Evolutionary conservation across 1,140 invertebrate species (phyloP), one percentile per base, ranked within the genome.

Genomic region (Rhagoletis pomonella): DNA sequence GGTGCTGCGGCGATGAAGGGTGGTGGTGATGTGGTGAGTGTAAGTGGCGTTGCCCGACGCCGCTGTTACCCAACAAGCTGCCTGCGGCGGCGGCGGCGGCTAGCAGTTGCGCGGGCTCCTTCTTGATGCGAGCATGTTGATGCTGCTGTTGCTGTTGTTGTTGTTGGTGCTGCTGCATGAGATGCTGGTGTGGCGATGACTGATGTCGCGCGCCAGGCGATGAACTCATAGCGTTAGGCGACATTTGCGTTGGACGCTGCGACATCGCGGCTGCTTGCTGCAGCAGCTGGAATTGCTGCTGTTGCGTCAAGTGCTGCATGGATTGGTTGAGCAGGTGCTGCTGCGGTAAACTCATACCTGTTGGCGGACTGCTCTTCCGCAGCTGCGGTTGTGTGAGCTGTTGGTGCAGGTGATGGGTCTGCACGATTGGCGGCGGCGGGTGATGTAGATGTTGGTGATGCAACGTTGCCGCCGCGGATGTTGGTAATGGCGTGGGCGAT

Each of bases 181-280:
- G 87, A 94, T 94, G 39, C 93, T 93, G 62, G 93, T 90, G 92
- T 92, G 93, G 89, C 93, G 93, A 86, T 93, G 89, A 86, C 60
- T 58, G 91, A 90, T 94, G 86, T 87, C 93, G 89, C 89, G 93
- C 93, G 65, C 94, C 91, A 67, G 93, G 92, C 89, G 93, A 94
- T 91, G 93, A 94, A 86, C 91, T 94, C 39, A 89, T 87, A 29
- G 89, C 87, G 50, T 87, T 89, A 0, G 88, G 89, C 39, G 88
- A 89, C 86, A 81, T 94, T 92, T 88, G 94, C 92, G 92, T 93
- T 91, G 92, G 93, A 91, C 90, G 93, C 94, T 90, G 92, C 94
- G 93, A 92, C 94, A 90, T 93, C 88, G 89, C 91, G 89, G 92
- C 86, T 87, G 90, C 92, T 88, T 92, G 89, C 90, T 92, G 90